Evolutionary conservation across 2,888 invertebrate genomes (phyloP).

Genomic region (Melikaiella ostensackeni): DNA sequence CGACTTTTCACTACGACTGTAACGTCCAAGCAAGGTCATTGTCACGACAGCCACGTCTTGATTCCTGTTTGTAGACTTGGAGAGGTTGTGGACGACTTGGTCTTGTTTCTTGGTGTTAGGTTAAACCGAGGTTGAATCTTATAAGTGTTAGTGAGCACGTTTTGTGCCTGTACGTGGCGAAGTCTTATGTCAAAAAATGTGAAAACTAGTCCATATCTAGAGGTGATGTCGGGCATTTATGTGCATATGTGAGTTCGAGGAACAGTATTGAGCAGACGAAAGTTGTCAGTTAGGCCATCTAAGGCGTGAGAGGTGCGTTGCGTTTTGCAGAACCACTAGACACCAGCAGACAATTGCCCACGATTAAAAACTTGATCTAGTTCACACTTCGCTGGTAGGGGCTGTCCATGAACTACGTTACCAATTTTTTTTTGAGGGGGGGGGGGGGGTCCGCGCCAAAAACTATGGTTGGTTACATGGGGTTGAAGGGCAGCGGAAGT

Average conservation of each 20-base stretch:
- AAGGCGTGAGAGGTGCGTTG: conserved; percentile 4
- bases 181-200: neutral
- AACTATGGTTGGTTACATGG: too few relatives aligned
- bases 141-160: neutral
- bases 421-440: too few relatives aligned
- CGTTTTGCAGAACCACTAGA: neutral
- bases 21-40: conserved; percentile 57
- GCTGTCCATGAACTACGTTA: too few relatives aligned
- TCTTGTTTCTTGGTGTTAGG: neutral
- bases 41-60: conserved; percentile 52
- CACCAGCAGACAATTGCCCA: too few relatives aligned
- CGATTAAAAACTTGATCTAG: neutral
- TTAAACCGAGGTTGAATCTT: neutral
- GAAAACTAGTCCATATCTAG: neutral
- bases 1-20: conserved; percentile 44
- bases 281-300: conserved; percentile 4
- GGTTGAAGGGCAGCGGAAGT: too few relatives aligned
- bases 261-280: conserved; percentile 3
- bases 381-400: conserved; percentile 6
- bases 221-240: conserved; percentile 4
- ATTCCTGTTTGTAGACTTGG: conserved; percentile 33
- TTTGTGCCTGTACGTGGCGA: neutral
- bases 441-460: too few relatives aligned
- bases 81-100: neutral
- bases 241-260: neutral